Percentiles rank a stretch among this genome's conserved stretches.
Conservation (phyloP, 2,888 invertebrate genomes). For the Pandemis cinnamomeana region DNA sequence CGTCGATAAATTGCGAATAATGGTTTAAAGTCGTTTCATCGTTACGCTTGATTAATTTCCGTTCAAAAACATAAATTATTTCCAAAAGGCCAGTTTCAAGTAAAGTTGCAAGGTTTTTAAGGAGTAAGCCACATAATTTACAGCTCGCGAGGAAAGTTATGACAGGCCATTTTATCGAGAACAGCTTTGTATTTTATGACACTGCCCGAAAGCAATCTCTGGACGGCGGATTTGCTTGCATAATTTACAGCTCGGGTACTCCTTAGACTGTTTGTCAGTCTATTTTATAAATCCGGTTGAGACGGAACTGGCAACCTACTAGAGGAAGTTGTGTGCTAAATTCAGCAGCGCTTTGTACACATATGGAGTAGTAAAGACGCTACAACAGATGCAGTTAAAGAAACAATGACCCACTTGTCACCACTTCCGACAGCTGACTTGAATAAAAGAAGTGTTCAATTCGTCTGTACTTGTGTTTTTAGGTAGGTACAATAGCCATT, state of each 20-base stretch:
- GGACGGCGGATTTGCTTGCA: conserved; percentile 38
- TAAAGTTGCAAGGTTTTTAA: conserved; percentile 34
- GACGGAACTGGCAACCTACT: conserved; percentile 14
- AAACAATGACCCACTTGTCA: conserved; percentile 15
- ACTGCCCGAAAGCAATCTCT: conserved; percentile 37
- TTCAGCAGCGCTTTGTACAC: neutral
- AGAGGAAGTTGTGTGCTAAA: conserved; percentile 11
- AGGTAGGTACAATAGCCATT: too few relatives aligned
- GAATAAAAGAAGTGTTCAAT: neutral
- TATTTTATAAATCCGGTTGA: conserved; percentile 24
- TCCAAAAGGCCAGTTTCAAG: conserved; percentile 16
- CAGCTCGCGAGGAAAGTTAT: conserved; percentile 39
- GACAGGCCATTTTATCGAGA: conserved; percentile 41
- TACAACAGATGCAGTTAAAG: conserved; percentile 14
- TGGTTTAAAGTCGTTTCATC: conserved; percentile 16
- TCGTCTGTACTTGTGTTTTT: neutral
- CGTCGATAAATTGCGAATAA: conserved; percentile 21
- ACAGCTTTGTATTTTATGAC: conserved; percentile 42
- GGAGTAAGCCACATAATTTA: conserved; percentile 38
- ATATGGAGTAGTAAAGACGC: neutral
- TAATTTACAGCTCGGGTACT: conserved; percentile 38
- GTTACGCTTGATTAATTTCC: conserved; percentile 24
- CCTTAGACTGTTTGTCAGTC: conserved; percentile 26
- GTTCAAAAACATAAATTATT: conserved; percentile 32
- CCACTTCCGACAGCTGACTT: neutral